Base-by-base conservation (phyloP, 2,888 invertebrate species). In the Archips crataeganus region DNA sequence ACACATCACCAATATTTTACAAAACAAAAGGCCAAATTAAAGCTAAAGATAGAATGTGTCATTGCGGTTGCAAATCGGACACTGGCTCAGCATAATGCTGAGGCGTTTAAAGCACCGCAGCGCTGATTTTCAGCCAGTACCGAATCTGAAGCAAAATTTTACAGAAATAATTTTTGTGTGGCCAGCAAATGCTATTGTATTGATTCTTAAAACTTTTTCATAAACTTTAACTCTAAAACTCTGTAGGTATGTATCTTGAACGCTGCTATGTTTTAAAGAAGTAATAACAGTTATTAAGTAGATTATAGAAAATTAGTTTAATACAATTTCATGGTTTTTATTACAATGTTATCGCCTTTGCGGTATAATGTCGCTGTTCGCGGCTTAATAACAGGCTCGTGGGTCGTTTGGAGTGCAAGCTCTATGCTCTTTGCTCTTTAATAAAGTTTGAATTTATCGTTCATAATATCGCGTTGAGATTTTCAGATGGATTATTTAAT, bases 261-360 rank as follows among this genome's bases (percentile, higher is more conserved):
- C 39, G n/a, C n/a, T 54, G 68, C 51, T 54, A 45, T 10, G 42
- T 60, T 74, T 74, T 65, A 47, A 61, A 69, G 49, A 73, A 69
- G 49, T 60, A 74, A 74, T 74, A 70, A 70, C 60, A 70, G 69
- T 64, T 70, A 65, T 74, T 74, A 74, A 60, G 36, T n/a, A 60
- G 8, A 70, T 65, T 74, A 70, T 65, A 74, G 64, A 74, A 74
- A 74, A 74, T 74, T 70, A 65, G 69, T 45, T 61, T 60, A 61
- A 70, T 74, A 70, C 54, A 61, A 61, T 70, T 74, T 42, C 51
- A 69, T 34, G 23, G 68, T 69, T 68, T 73, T 73, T 64, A 73
- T 63, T 73, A 64, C 68, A 59, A 59, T 73, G 69, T 73, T 73
- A 73, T 73, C 63, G 72, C 47, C 39, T 13, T 73, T 34, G 36